A percentile compares a stretch with the other conserved stretches of the same genome.
phyloP scores from a whole-genome alignment of 2,888 invertebrate species.

The Lutraria lutraria region DNA sequence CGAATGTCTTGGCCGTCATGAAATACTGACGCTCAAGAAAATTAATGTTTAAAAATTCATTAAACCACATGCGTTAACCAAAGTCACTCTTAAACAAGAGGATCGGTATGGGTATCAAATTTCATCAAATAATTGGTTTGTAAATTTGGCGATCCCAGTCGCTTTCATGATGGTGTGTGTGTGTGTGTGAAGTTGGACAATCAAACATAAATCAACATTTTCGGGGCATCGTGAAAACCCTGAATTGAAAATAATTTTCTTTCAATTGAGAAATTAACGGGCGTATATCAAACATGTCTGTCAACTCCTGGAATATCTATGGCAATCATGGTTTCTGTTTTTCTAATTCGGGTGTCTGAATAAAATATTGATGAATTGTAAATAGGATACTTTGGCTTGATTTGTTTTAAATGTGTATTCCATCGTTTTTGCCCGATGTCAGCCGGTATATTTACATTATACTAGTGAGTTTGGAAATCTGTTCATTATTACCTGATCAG shows the following conservation, averaged over 20 bases:
- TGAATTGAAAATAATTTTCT: constrained; percentile 61
- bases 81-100: constrained; percentile 36
- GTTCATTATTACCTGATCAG: background rate
- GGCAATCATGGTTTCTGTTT: constrained; percentile 49
- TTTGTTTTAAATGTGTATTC: constrained; percentile 48
- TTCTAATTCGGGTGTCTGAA: constrained; percentile 52
- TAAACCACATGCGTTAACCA: constrained; percentile 62
- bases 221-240: constrained; percentile 47
- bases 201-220: constrained; percentile 58
- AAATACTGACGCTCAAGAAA: constrained; percentile 41
- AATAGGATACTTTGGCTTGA: constrained; percentile 48
- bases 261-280: constrained; percentile 65
- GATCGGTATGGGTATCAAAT: constrained; percentile 55
- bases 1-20: constrained; percentile 35
- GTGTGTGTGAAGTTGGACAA: constrained; percentile 36
- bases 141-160: constrained; percentile 53
- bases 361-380: constrained; percentile 52
- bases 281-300: constrained; percentile 65
- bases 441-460: constrained; percentile 22
- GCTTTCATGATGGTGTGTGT: constrained; percentile 48
- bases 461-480: background rate
- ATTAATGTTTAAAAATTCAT: constrained; percentile 70
- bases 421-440: constrained; percentile 27
- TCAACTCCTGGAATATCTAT: constrained; percentile 57
- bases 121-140: constrained; percentile 62